Conservation (phyloP, 2,113 vertebrate genomes). For the Rattus norvegicus region GRCr8 NC_086019.1:254771501-254772000, state of each 20-base stretch:
- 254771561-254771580: background rate
- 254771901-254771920: background rate
- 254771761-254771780: background rate
- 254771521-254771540: background rate
- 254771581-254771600: background rate
- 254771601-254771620: background rate
- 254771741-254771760: background rate
- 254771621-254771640: background rate
- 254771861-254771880: background rate
- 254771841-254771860: background rate
- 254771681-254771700: background rate
- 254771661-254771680: background rate
- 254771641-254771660: background rate
- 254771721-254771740: background rate
- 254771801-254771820: background rate
- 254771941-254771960: background rate
- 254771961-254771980: background rate
- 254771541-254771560: constrained; percentile 17
- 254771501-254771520: background rate
- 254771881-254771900: background rate
- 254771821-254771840: background rate
- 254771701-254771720: background rate
- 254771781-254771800: background rate
- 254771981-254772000: background rate
- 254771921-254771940: background rate